Evolutionary conservation across 2,888 invertebrate species (phyloP).

Genomic region (Halictus quadricinctus): DNA sequence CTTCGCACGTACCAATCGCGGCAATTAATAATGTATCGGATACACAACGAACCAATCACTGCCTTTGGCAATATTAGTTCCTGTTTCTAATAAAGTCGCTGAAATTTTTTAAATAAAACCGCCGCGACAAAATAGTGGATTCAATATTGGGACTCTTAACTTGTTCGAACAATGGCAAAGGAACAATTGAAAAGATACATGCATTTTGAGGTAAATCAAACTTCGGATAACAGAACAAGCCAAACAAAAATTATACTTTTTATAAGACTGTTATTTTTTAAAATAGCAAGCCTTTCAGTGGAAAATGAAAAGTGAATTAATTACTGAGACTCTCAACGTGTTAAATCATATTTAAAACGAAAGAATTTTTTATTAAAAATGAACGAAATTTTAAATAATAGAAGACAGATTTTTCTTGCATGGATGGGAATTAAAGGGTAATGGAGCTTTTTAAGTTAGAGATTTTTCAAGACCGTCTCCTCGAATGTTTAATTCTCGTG

Average conservation of each 20-base stretch:
- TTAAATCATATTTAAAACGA: background rate
- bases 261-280: too few species aligned
- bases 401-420: background rate
- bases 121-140: background rate
- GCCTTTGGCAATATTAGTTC: background rate
- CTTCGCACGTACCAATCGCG: background rate
- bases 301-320: background rate
- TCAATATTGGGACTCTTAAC: background rate
- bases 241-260: too few species aligned
- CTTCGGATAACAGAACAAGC: background rate
- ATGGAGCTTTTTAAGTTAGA: background rate
- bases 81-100: background rate
- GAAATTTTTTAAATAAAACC: background rate
- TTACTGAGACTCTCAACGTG: background rate
- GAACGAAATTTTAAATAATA: background rate
- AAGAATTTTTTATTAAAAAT: background rate
- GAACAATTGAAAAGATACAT: too few species aligned
- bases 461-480: background rate
- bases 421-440: background rate
- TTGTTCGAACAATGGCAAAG: too few species aligned
- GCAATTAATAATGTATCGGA: background rate
- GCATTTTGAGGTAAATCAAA: background rate
- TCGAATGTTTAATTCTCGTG: background rate
- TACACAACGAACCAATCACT: background rate
- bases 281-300: background rate